Conservation (phyloP, 2,113 vertebrate genomes). For the Hydropotes inermis region DNA sequence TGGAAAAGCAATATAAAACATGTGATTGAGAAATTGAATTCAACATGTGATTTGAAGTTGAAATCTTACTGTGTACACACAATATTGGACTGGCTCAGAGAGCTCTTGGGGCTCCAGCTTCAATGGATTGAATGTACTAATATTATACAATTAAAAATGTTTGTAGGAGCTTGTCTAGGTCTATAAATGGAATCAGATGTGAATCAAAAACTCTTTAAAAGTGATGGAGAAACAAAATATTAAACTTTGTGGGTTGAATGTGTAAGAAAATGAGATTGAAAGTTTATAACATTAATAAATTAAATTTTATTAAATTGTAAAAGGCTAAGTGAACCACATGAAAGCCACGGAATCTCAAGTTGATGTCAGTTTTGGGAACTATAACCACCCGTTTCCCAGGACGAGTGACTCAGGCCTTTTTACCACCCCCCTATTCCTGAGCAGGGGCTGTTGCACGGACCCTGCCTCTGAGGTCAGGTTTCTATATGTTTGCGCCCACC, state of each 20-base stretch:
- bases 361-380: not conserved
- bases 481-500: not conserved
- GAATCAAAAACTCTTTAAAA: not conserved
- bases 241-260: not conserved
- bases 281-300: not conserved
- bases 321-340: not conserved
- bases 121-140: not conserved
- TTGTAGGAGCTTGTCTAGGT: not conserved
- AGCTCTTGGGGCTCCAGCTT: not conserved
- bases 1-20: not conserved
- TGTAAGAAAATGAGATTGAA: not conserved
- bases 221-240: not conserved
- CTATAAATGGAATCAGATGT: not conserved
- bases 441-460: not conserved
- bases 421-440: rapidly evolving
- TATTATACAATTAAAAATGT: not conserved
- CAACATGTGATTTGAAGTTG: not conserved
- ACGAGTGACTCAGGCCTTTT: not conserved
- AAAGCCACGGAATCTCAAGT: not conserved
- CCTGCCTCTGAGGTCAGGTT: not conserved
- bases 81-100: not conserved
- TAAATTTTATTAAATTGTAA: not conserved
- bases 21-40: not conserved
- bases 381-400: not conserved
- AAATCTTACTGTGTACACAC: not conserved